Evolutionary conservation across 2,888 invertebrate genomes (phyloP).

Genomic region (Trichogramma dendrolimi): DNA sequence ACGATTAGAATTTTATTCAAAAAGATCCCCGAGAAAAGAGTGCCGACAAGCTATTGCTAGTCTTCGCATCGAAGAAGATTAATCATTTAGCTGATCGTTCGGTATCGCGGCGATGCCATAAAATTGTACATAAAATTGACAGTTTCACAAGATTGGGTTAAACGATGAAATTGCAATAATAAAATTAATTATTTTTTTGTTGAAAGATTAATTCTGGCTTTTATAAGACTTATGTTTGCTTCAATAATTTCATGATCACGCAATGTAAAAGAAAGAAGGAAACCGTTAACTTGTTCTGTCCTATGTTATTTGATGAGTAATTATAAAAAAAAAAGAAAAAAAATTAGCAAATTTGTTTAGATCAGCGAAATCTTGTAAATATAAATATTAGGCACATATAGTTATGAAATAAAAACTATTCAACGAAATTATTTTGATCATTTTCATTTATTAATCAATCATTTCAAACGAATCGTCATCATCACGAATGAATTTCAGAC

Average conservation of each 20-base stretch:
- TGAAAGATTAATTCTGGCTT: too few species aligned
- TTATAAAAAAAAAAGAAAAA: constrained; percentile 24
- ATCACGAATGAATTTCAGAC: constrained; percentile 23
- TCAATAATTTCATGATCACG: too few species aligned
- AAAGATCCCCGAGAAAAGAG: too few species aligned
- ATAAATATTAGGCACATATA: constrained; percentile 37
- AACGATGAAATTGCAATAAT: constrained; percentile 12
- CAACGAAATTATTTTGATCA: background rate
- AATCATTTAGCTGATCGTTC: constrained; percentile 38
- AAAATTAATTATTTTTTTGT: too few species aligned
- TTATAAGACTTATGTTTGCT: too few species aligned
- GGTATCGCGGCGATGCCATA: constrained; percentile 7
- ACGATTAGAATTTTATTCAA: too few species aligned
- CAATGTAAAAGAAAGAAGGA: too few species aligned
- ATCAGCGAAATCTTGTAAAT: constrained; percentile 42
- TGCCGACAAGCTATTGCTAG: constrained; percentile 40
- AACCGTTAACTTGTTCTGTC: constrained; percentile 25
- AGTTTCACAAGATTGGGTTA: constrained; percentile 10
- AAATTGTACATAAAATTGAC: constrained; percentile 34
- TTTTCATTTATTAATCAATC: background rate
- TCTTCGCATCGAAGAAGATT: constrained; percentile 44
- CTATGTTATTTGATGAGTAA: constrained; percentile 31
- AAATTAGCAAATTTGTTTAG: constrained; percentile 28
- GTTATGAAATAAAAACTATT: constrained; percentile 36
- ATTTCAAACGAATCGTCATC: constrained; percentile 11